Conservation (phyloP, 2,888 invertebrate species). For the Clostera curtula region DNA sequence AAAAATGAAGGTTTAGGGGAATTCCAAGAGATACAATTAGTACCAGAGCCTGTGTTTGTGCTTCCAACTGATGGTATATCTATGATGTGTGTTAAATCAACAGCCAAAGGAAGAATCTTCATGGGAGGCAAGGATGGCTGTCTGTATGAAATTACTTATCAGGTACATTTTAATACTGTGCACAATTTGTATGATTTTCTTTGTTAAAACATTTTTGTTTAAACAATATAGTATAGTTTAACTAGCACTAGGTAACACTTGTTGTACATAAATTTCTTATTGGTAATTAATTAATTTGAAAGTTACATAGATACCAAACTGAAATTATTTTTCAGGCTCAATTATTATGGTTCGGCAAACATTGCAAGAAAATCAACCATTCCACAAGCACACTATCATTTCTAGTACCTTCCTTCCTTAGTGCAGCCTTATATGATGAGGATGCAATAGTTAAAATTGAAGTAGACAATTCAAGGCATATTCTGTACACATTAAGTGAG, state of each 20-base stretch:
- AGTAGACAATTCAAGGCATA: slow-evolving; percentile 90
- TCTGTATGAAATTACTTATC: slow-evolving; percentile 95
- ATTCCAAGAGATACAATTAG: slow-evolving; percentile 88
- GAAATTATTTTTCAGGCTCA: slow-evolving; percentile 75
- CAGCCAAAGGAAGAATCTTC: slow-evolving; percentile 91
- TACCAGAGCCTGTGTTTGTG: slow-evolving; percentile 96
- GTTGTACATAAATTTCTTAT: not conserved
- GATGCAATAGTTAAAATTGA: slow-evolving; percentile 92
- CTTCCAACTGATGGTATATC: slow-evolving; percentile 92
- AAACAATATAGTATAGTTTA: too few species aligned
- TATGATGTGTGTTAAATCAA: slow-evolving; percentile 88
- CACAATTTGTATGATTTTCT: not conserved
- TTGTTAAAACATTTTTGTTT: too few species aligned
- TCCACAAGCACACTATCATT: slow-evolving; percentile 91
- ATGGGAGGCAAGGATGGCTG: slow-evolving; percentile 96
- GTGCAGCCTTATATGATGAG: slow-evolving; percentile 88
- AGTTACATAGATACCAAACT: slow-evolving; percentile 2
- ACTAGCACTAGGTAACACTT: too few species aligned
- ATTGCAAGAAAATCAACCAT: slow-evolving; percentile 96
- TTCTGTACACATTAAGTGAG: slow-evolving; percentile 92
- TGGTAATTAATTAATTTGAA: not conserved
- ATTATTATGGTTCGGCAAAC: slow-evolving; percentile 95
- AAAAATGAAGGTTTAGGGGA: slow-evolving; percentile 64
- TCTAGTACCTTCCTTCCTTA: slow-evolving; percentile 91
- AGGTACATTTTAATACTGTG: slow-evolving; percentile 55